Base-by-base conservation (phyloP, 2,888 invertebrate species). In the Clanis bilineata region DNA sequence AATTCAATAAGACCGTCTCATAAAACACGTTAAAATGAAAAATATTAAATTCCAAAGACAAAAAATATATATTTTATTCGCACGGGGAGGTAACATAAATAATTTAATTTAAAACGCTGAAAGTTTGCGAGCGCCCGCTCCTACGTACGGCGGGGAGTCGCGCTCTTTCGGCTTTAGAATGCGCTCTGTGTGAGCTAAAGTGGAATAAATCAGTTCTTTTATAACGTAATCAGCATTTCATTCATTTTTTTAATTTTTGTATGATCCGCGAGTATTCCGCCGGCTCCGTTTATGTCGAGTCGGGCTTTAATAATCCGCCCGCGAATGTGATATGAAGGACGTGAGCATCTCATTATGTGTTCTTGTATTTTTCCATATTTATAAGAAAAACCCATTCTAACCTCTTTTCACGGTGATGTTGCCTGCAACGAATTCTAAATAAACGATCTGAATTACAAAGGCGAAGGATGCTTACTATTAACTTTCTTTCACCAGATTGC, bases 41-140 rank as follows among this genome's bases (percentile, higher is more conserved):
- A 87, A 86, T 88, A 88, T 89, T 84, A 88, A 87, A 89, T 88
- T 88, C 85, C 85, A 74, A 74, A 82, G 82, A 86, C 81, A 85
- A 86, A 85, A 82, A 80, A 70, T 69, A 71, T 72, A 80, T 78
- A 80, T 82, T 80, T 78, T 77, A 78, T 81, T 77, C 75, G 72
- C 77, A 73, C 72, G 73, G 68, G 70, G 70, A 74, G 76, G 74
- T 71, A 69, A 76, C 76, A 76, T 83, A 81, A 83, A 86, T 85
- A 83, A 83, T 85, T 82, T 83, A 79, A 85, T 85, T 85, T 83
- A 72, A 76, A 74, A 68, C 73, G 71, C 66, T 69, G 65, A 77
- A 76, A 72, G 68, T 77, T 77, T 63, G 70, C 62, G 58, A 54
- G 58, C 61, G 61, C 57, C 51, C 28, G 28, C 51, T 51, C 51